These are phyloP conservation scores for Dreissena rostriformis DNA, from an alignment of 1,140 invertebrate species.

Conservation along the genomic window DNA sequence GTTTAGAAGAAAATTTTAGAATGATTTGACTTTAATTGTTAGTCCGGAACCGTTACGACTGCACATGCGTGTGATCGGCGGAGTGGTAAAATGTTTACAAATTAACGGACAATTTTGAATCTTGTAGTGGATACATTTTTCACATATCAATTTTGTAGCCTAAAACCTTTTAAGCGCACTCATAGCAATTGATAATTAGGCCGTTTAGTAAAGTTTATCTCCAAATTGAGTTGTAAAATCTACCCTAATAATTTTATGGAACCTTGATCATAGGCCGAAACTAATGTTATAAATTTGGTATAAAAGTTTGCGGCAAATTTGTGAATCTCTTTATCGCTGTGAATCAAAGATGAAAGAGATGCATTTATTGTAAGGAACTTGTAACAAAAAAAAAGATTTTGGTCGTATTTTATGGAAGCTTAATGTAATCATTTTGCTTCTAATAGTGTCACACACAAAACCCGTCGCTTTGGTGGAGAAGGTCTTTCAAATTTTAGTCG, in stretches of 20 bases:
- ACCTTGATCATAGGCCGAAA: conserved; percentile 33
- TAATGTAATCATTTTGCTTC: too few relatives aligned
- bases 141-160: too few relatives aligned
- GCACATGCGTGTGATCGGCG: too few relatives aligned
- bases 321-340: conserved; percentile 45
- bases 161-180: background rate
- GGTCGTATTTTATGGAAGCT: background rate
- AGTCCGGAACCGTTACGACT: too few relatives aligned
- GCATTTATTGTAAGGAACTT: background rate
- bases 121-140: too few relatives aligned
- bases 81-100: too few relatives aligned
- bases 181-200: conserved; percentile 19
- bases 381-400: background rate
- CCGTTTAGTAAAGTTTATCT: conserved; percentile 19
- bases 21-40: too few relatives aligned
- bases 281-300: conserved; percentile 45
- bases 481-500: too few relatives aligned
- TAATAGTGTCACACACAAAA: too few relatives aligned
- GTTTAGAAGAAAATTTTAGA: too few relatives aligned
- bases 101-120: too few relatives aligned
- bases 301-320: conserved; percentile 54
- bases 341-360: conserved; percentile 38
- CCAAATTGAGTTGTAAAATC: conserved; percentile 49
- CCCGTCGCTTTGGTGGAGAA: too few relatives aligned
- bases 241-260: conserved; percentile 49